Percentiles rank a stretch among this genome's conserved stretches.
These are phyloP conservation scores for Menura novaehollandiae DNA, from an alignment of 2,113 vertebrate species.

Conservation along the genomic window DNA sequence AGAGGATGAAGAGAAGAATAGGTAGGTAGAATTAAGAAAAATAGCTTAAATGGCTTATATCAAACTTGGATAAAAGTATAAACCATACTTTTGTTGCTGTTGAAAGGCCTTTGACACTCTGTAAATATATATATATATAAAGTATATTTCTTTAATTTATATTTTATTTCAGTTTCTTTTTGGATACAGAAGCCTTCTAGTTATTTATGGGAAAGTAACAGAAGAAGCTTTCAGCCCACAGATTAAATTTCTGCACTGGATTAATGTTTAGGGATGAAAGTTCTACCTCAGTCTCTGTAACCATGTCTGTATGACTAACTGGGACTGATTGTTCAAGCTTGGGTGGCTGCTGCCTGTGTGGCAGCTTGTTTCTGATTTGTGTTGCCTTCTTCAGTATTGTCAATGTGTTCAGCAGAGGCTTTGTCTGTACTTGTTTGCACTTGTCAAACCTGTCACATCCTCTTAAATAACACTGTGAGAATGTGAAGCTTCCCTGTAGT, in stretches of 20 bases:
- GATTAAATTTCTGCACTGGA: neutral
- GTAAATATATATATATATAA: neutral
- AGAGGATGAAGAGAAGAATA: slow-evolving; percentile 79
- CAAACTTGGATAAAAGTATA: neutral
- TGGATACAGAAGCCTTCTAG: neutral
- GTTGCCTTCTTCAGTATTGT: neutral
- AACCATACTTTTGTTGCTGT: neutral
- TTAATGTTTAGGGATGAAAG: neutral
- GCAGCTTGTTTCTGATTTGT: neutral
- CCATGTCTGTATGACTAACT: accelerated
- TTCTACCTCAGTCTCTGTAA: neutral
- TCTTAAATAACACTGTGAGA: neutral
- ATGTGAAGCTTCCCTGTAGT: neutral
- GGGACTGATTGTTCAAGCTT: neutral
- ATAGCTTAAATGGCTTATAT: neutral
- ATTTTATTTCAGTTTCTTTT: neutral
- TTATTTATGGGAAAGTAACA: neutral
- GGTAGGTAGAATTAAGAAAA: slow-evolving; percentile 67
- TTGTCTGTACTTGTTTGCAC: neutral
- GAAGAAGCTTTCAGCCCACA: neutral
- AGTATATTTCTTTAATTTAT: neutral
- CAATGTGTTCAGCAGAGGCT: neutral
- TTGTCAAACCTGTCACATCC: neutral
- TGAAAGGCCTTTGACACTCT: neutral
- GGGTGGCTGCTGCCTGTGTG: neutral